These are phyloP conservation scores for Baccha elongata DNA, from an alignment of 2,888 invertebrate species.

Conservation along the genomic window DNA sequence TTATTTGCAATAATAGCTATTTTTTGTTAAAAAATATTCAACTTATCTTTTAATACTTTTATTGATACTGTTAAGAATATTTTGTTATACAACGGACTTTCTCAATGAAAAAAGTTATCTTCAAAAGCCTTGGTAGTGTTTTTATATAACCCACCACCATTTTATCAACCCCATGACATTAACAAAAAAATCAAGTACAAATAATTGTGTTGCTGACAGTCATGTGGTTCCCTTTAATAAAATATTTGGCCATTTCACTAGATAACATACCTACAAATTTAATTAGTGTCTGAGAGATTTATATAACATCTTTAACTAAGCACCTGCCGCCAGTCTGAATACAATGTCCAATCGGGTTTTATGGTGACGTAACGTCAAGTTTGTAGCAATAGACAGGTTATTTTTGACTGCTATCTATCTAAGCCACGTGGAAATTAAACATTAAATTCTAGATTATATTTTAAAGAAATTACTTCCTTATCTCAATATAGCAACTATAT, in stretches of 20 bases:
- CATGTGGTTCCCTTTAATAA: neutral
- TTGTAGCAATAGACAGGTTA: constrained; percentile 1
- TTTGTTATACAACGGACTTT: constrained; percentile 14
- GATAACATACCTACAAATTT: constrained; percentile 28
- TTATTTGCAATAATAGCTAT: too few species aligned
- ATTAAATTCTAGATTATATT: constrained; percentile 18
- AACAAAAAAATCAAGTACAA: constrained; percentile 10
- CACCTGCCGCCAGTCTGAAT: constrained; percentile 43
- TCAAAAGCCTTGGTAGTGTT: constrained; percentile 14
- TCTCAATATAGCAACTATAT: constrained; percentile 1
- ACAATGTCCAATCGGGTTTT: constrained; percentile 35
- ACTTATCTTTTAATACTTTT: too few species aligned
- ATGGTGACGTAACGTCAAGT: constrained; percentile 57
- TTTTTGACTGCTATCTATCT: constrained; percentile 10
- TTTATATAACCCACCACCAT: neutral
- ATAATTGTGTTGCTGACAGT: neutral
- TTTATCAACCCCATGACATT: constrained; percentile 18
- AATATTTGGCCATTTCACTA: constrained; percentile 34
- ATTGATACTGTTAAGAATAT: neutral
- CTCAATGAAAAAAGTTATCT: constrained; percentile 10
- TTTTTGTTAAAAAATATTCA: too few species aligned
- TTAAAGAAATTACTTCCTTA: constrained; percentile 5
- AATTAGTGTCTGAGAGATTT: constrained; percentile 52
- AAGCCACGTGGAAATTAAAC: constrained; percentile 57
- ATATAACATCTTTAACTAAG: constrained; percentile 45